Evolutionary conservation across 2,888 invertebrate species (phyloP).

Genomic region (Spisula subtruncata): DNA sequence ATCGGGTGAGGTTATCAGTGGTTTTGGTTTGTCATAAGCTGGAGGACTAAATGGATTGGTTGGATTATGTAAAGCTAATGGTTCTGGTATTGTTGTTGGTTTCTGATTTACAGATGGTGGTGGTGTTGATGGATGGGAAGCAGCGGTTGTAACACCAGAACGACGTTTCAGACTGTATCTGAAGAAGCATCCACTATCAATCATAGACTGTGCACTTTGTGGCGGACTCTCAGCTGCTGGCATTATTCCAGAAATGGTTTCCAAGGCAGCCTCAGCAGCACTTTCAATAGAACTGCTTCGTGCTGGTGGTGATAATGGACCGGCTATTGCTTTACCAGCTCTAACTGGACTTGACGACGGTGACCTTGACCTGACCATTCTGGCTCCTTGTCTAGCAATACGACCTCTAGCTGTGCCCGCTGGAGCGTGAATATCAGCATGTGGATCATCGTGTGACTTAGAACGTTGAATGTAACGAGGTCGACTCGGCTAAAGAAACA

Average conservation of each 20-base stretch:
- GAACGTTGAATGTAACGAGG: constrained; percentile 85
- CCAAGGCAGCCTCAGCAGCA: constrained; percentile 59
- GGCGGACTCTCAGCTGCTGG: constrained; percentile 63
- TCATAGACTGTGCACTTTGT: constrained; percentile 60
- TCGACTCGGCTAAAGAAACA: constrained; percentile 76
- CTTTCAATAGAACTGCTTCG: constrained; percentile 36
- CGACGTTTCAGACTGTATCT: constrained; percentile 62
- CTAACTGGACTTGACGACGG: constrained; percentile 85
- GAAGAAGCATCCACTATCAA: constrained; percentile 53
- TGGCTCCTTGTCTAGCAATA: constrained; percentile 86
- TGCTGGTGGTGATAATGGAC: constrained; percentile 38
- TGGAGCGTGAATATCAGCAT: constrained; percentile 79
- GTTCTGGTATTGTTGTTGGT: neutral
- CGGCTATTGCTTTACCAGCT: constrained; percentile 86
- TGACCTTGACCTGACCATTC: constrained; percentile 84
- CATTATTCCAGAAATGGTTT: constrained; percentile 56
- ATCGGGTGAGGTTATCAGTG: constrained; percentile 48
- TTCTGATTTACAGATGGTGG: neutral
- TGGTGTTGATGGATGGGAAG: neutral
- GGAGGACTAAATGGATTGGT: constrained; percentile 56
- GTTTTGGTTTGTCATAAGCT: constrained; percentile 61
- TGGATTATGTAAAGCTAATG: constrained; percentile 16
- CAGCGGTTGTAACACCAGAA: constrained; percentile 17
- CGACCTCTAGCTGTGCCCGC: constrained; percentile 83
- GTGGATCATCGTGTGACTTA: constrained; percentile 86